Percentiles rank a stretch among this genome's conserved stretches.
Conservation (phyloP, 2,113 vertebrate genomes). For the Rana temporaria region DNA sequence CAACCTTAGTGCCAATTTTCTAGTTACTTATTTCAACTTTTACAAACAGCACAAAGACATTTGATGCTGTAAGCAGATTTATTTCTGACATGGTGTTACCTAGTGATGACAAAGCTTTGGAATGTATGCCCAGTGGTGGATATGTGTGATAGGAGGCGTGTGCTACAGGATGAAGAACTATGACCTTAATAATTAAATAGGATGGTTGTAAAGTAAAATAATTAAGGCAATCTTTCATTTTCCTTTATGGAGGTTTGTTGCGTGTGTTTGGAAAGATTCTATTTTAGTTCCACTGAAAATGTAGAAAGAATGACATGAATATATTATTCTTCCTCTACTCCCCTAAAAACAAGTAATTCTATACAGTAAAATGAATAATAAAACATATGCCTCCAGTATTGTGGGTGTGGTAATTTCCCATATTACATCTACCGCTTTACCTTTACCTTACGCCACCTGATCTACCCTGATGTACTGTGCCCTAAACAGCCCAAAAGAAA, state of each 20-base stretch:
- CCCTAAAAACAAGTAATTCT: not conserved
- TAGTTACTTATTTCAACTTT: not conserved
- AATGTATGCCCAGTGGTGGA: not conserved
- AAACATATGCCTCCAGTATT: too few relatives aligned
- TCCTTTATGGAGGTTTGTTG: not conserved
- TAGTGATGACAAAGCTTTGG: not conserved
- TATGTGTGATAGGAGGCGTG: not conserved
- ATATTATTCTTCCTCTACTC: not conserved
- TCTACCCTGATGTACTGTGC: too few relatives aligned
- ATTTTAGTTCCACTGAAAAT: not conserved
- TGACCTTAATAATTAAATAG: not conserved
- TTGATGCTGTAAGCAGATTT: not conserved
- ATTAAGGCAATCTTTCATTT: not conserved
- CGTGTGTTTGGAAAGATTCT: not conserved
- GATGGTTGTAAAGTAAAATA: not conserved
- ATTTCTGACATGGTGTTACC: not conserved
- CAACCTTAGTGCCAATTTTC: constrained; percentile 53
- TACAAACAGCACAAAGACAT: not conserved
- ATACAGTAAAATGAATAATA: not conserved
- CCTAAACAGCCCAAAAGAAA: too few relatives aligned
- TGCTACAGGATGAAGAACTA: not conserved
- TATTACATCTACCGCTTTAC: too few relatives aligned
- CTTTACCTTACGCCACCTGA: too few relatives aligned
- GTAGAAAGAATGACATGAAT: not conserved
- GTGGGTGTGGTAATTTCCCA: too few relatives aligned